phyloP scores from a whole-genome alignment of 2,797 vertebrate species.

The Rachycentron canadum region DNA sequence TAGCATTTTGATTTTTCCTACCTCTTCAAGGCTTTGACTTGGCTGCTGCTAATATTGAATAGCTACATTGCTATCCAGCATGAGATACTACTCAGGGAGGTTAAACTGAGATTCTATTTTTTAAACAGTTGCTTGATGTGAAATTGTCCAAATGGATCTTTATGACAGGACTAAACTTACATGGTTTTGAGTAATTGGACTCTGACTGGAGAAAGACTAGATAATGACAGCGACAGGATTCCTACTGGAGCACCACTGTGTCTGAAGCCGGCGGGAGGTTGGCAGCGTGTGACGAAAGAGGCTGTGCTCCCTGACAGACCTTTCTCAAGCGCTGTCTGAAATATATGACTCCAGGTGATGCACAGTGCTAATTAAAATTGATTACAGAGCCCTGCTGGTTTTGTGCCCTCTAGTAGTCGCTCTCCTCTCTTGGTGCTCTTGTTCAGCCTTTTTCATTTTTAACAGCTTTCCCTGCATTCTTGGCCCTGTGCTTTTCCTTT shows the following conservation, averaged over 20 bases:
- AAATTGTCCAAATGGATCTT: slow-evolving; percentile 31
- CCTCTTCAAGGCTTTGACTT: background rate
- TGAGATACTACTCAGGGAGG: background rate
- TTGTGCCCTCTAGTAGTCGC: slow-evolving; percentile 76
- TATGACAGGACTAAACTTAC: slow-evolving; percentile 9
- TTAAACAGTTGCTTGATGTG: slow-evolving; percentile 22
- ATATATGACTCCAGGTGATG: slow-evolving; percentile 70
- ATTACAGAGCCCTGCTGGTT: slow-evolving; percentile 80
- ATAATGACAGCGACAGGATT: slow-evolving; percentile 44
- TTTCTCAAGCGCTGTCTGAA: slow-evolving; percentile 48
- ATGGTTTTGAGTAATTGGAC: slow-evolving; percentile 60
- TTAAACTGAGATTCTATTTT: slow-evolving; percentile 2
- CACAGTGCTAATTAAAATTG: slow-evolving; percentile 74
- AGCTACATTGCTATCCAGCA: background rate
- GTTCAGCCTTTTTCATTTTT: slow-evolving; percentile 15
- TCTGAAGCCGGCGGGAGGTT: slow-evolving; percentile 43
- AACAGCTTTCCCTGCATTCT: slow-evolving; percentile 17
- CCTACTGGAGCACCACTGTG: slow-evolving; percentile 31
- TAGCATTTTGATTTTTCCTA: too few relatives aligned
- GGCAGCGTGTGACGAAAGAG: slow-evolving; percentile 58
- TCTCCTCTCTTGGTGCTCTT: slow-evolving; percentile 32
- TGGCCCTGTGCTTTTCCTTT: slow-evolving; percentile 10
- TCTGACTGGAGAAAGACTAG: slow-evolving; percentile 17
- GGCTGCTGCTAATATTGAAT: background rate
- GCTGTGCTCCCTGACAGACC: slow-evolving; percentile 62